Conservation (phyloP, 2,113 vertebrate species). For the Athene noctua region DNA sequence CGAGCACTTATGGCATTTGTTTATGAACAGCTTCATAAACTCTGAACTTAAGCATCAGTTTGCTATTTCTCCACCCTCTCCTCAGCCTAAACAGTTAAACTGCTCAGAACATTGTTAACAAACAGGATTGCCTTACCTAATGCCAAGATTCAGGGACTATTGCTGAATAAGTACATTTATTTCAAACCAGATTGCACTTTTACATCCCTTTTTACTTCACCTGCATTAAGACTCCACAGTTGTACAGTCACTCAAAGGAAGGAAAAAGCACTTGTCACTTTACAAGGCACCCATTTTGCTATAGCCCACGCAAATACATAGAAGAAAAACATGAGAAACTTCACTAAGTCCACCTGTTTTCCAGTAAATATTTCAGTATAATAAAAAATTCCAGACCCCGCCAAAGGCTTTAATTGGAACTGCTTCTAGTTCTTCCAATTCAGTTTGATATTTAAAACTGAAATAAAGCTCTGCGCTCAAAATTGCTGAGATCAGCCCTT, state of each 20-base stretch:
- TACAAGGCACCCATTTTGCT: not conserved
- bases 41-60: not conserved
- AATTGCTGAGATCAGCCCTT: constrained; percentile 25
- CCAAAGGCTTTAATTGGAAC: not conserved
- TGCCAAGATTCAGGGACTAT: not conserved
- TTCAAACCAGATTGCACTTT: not conserved
- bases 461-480: constrained; percentile 13
- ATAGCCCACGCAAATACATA: not conserved
- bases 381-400: not conserved
- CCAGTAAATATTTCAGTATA: not conserved
- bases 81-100: not conserved
- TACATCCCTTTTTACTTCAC: not conserved
- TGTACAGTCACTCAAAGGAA: not conserved
- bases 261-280: not conserved
- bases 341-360: not conserved
- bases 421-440: not conserved
- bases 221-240: not conserved
- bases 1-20: not conserved
- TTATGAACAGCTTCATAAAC: not conserved
- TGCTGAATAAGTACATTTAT: not conserved
- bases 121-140: not conserved
- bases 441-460: not conserved
- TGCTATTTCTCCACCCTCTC: not conserved
- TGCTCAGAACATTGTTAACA: not conserved
- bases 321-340: not conserved